Percentiles rank a stretch among this genome's conserved stretches.
Evolutionary conservation across 2,888 invertebrate genomes (phyloP).

Genomic region (Hydrotaea diabolus): DNA sequence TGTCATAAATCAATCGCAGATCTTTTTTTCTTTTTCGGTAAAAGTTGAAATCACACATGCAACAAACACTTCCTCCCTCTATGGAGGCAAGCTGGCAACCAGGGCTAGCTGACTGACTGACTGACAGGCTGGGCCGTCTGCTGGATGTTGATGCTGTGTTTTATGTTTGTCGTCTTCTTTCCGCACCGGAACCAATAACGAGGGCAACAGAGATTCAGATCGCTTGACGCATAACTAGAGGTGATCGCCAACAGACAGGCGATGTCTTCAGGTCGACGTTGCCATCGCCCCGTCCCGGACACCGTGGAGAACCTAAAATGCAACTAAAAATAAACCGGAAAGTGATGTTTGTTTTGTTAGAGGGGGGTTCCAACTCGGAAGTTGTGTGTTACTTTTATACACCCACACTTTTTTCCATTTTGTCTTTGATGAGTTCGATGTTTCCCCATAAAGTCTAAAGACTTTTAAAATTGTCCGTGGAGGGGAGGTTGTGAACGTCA

Average conservation of each 20-base stretch:
- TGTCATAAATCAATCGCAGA: constrained; percentile 64
- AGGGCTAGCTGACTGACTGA: background rate
- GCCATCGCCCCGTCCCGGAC: background rate
- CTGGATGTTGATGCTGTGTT: background rate
- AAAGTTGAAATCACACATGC: constrained; percentile 52
- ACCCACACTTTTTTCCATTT: too few relatives aligned
- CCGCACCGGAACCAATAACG: constrained; percentile 61
- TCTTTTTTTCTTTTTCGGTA: constrained; percentile 33
- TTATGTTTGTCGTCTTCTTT: constrained; percentile 6
- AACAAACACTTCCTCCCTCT: constrained; percentile 52
- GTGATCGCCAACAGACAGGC: constrained; percentile 37
- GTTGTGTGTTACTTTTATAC: constrained; percentile 38
- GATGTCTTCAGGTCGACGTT: background rate
- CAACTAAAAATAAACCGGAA: constrained; percentile 27
- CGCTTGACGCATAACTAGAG: constrained; percentile 45
- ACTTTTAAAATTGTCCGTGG: background rate
- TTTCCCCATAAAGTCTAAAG: background rate
- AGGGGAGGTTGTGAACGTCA: background rate
- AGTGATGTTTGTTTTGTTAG: constrained; percentile 29
- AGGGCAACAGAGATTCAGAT: constrained; percentile 56
- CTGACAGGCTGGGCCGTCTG: background rate
- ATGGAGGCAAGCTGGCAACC: constrained; percentile 21
- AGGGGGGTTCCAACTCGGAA: constrained; percentile 50
- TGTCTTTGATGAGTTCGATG: background rate
- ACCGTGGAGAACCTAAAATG: background rate